Evolutionary conservation across 2,888 invertebrate species (phyloP).

Genomic region (Chymomyza amoena): DNA sequence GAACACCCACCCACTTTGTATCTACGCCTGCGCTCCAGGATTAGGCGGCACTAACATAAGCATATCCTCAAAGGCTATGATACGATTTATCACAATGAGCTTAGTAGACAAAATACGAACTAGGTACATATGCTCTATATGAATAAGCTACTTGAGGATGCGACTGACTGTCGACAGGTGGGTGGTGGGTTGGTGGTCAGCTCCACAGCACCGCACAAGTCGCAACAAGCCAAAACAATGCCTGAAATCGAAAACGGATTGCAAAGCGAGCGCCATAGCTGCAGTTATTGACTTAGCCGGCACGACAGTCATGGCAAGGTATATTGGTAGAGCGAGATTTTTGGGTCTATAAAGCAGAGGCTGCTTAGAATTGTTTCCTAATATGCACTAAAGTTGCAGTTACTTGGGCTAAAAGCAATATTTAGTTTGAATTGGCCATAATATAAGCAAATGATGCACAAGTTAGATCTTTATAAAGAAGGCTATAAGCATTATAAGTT

Average conservation of each 20-base stretch:
- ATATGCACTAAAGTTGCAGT: too few relatives aligned
- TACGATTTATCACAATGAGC: neutral
- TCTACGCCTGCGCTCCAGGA: neutral
- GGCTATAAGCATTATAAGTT: too few relatives aligned
- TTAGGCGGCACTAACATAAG: neutral
- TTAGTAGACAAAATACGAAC: neutral
- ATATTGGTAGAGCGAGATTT: slow-evolving; percentile 20
- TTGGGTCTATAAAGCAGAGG: neutral
- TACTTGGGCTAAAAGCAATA: too few relatives aligned
- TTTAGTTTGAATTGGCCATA: too few relatives aligned
- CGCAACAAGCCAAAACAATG: slow-evolving; percentile 29
- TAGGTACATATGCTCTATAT: neutral
- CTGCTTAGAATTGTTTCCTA: neutral
- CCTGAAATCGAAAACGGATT: slow-evolving; percentile 54
- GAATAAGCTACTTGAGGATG: neutral
- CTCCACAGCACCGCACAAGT: neutral
- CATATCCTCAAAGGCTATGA: neutral
- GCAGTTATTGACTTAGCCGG: slow-evolving; percentile 13
- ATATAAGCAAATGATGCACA: too few relatives aligned
- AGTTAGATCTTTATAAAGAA: too few relatives aligned
- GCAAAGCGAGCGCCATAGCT: slow-evolving; percentile 28
- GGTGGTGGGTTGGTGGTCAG: slow-evolving; percentile 10
- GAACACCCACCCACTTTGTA: too few relatives aligned
- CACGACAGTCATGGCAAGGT: slow-evolving; percentile 30
- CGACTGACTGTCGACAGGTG: slow-evolving; percentile 31